Base-by-base conservation (phyloP, 1,140 invertebrate genomes). In the Ceratosolen solmsi region DNA sequence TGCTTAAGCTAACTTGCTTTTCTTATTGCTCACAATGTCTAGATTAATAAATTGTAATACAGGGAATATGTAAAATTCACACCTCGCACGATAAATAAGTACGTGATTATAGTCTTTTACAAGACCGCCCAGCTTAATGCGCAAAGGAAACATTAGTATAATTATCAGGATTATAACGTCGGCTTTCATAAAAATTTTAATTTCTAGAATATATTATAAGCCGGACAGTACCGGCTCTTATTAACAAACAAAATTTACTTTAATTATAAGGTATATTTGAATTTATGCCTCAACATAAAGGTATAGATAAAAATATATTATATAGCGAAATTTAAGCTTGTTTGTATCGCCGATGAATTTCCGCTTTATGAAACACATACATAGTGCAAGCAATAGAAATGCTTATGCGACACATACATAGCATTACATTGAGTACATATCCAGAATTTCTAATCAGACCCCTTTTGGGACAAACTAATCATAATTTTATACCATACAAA, bases 141-240 rank as follows among this genome's bases (percentile, higher is more conserved):
- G 33, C 20, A 5, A 22, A n/a, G 22, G 20, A 0, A 68, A 68
- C 63, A 68, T 68, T 68, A 68, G 33, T 38, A 36, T 38, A 68
- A 68, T 68, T 68, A 68, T 38, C 33, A 38, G 63, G 63, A 68
- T 68, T 68, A 68, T 38, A 68, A 68, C 33, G 33, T 68, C 36
- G 20, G 33, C 63, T 68, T 68, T 38, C 33, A 11, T 38, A n/a
- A 68, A 38, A 68, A 38, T 68, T 68, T 68, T 38, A 68, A 63
- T 68, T 68, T 38, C 22, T 68, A 22, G 1, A 68, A n/a, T 38
- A n/a, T 68, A 38, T 38, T 38, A 38, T n/a, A n/a, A 68, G 17
- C 60, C 11, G 13, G 27, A 46, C 13, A 36, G 30, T 33, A 63
- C 15, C 17, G 33, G 22, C 27, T 68, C 15, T n/a, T 38, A 17